A percentile compares a stretch with the other conserved stretches of the same genome.
Conservation (phyloP, 2,888 invertebrate genomes). For the Pyrrhia umbra region DNA sequence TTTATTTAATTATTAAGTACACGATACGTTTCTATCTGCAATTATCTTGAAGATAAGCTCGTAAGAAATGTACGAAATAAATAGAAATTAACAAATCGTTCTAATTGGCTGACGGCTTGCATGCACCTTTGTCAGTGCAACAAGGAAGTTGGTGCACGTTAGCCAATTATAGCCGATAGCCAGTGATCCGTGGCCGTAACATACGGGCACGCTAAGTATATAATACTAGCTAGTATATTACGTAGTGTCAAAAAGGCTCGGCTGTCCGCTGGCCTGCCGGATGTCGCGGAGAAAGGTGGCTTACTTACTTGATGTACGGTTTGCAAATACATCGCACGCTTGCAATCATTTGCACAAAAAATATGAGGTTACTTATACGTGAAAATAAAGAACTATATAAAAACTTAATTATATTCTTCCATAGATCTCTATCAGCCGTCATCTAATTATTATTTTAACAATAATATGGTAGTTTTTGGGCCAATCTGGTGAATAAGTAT, state of each 20-base stretch:
- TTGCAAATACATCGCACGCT: conserved; percentile 45
- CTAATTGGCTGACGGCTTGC: background rate
- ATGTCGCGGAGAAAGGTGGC: conserved; percentile 78
- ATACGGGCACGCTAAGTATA: conserved; percentile 18
- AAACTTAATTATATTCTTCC: too few species aligned
- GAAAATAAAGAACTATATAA: too few species aligned
- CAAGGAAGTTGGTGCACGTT: background rate
- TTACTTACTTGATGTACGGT: conserved; percentile 59
- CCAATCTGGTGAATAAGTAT: too few species aligned
- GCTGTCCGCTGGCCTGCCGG: conserved; percentile 68
- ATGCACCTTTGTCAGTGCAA: conserved; percentile 2
- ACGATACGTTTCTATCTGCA: too few species aligned
- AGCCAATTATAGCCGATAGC: conserved; percentile 7
- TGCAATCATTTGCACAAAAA: too few species aligned
- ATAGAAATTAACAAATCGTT: background rate
- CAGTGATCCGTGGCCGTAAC: conserved; percentile 28
- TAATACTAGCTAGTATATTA: conserved; percentile 17
- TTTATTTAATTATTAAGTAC: too few species aligned
- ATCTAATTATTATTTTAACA: too few species aligned
- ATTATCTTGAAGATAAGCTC: too few species aligned
- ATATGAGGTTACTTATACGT: too few species aligned
- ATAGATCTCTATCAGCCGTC: too few species aligned
- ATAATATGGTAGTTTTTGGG: too few species aligned
- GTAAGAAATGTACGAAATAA: background rate
- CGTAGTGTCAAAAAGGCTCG: conserved; percentile 55